Base-by-base conservation (phyloP, 2,797 vertebrate genomes). In the Falco cherrug region DNA sequence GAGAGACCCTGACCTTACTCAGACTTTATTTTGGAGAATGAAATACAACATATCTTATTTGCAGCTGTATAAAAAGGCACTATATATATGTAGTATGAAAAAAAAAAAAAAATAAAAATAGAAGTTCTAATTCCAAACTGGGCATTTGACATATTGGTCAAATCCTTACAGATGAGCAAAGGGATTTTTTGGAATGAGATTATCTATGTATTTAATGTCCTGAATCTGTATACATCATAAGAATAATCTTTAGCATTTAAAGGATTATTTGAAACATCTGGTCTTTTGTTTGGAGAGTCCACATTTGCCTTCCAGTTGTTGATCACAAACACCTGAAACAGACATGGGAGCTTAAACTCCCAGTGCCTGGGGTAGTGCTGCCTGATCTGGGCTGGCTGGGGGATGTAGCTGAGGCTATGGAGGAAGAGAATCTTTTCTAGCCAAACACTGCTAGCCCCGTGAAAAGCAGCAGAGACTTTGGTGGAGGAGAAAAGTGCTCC, bases 201-300 rank as follows among this genome's bases (percentile, higher is more conserved):
- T 91, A 91, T 79, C 64, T 69, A 80, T 19, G 21, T 90, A 74
- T 68, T 95, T 94, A 84, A 74, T 77, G 53, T 85, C 50, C 61
- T 91, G 76, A 71, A 75, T 91, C 75, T 68, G 37, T 85, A 78
- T 77, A 61, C 18, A 82, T 35, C 37, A 4, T 71, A 85, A 89
- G 78, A 88, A 90, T 80, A 95, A 93, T 86, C 61, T 88, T 61
- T 2, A 84, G 51, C 29, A 77, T 94, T 93, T 79, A 75, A 70
- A 80, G 18, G 48, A 64, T 92, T 93, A 81, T 95, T 93, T 83
- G 57, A 95, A 94, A 87, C 67, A 92, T 89, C 77, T 90, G 64
- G 35, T 57, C 16, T 89, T 67, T 29, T 41, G 17, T 43, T 57
- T 67, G 45, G 25, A 81, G 25, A 82, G 33, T 11, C 51, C 83